Percentiles rank a stretch among this genome's conserved stretches.
Conservation (phyloP, 2,888 invertebrate species). For the Tupiocoris notatus region DNA sequence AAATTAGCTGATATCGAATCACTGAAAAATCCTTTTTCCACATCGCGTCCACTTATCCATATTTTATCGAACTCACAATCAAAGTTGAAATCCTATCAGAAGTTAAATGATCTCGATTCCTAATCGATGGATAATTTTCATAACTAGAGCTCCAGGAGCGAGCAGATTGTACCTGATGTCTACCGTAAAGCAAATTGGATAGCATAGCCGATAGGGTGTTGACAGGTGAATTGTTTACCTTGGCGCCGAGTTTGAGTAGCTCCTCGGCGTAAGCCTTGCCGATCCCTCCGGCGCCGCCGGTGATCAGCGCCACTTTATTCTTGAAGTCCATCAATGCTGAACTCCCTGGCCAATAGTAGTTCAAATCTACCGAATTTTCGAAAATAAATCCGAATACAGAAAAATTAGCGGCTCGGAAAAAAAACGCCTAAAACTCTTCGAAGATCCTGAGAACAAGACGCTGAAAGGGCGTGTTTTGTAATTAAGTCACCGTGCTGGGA, state of each 20-base stretch:
- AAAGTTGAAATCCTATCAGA: too few relatives aligned
- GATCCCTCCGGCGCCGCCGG: conserved; percentile 72
- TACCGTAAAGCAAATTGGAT: too few relatives aligned
- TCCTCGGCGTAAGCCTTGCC: conserved; percentile 72
- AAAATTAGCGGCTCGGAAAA: neutral
- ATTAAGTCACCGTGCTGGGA: too few relatives aligned
- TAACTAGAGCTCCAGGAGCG: too few relatives aligned
- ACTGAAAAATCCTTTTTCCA: too few relatives aligned
- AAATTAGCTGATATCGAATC: too few relatives aligned
- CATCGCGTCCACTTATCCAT: too few relatives aligned
- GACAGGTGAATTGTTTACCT: conserved; percentile 64
- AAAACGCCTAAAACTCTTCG: neutral
- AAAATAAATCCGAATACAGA: neutral
- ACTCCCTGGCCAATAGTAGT: neutral
- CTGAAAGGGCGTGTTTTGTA: conserved; percentile 11
- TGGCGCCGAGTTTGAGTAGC: conserved; percentile 69
- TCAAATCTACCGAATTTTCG: neutral
- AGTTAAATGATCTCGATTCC: too few relatives aligned
- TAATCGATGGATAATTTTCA: too few relatives aligned
- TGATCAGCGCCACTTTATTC: conserved; percentile 71
- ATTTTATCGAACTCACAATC: too few relatives aligned
- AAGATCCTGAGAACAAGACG: neutral
- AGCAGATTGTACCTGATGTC: too few relatives aligned
- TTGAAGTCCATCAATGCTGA: conserved; percentile 67
- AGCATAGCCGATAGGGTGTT: too few relatives aligned